Evolutionary conservation across 1,140 invertebrate species (phyloP).

Genomic region (Megalonaias nervosa): DNA sequence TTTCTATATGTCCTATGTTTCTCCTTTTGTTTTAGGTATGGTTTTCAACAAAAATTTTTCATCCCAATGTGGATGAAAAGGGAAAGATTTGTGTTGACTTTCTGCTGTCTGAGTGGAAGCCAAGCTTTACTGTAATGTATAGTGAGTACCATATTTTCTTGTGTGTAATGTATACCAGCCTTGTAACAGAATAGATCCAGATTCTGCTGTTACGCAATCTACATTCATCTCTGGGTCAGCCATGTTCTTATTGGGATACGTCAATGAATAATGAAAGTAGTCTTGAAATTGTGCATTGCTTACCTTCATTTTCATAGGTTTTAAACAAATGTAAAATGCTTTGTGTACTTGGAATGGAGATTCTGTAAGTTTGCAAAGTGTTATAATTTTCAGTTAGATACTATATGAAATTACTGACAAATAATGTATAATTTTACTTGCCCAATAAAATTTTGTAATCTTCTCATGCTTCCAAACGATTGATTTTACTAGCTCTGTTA

Average conservation of each 20-base stretch:
- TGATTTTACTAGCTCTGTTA: too few relatives aligned
- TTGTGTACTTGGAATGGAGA: too few relatives aligned
- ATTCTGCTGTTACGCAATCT: neutral
- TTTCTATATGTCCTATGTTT: too few relatives aligned
- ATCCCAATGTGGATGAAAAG: slow-evolving; percentile 42
- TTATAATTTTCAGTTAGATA: too few relatives aligned
- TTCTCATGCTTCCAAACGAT: too few relatives aligned
- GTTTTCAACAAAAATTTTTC: slow-evolving; percentile 42
- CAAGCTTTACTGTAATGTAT: slow-evolving; percentile 40
- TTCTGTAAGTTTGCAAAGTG: too few relatives aligned
- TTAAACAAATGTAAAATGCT: too few relatives aligned
- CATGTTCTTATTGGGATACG: neutral
- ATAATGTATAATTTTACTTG: too few relatives aligned
- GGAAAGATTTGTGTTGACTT: slow-evolving; percentile 50
- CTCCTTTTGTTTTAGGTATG: slow-evolving; percentile 28
- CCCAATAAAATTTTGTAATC: too few relatives aligned
- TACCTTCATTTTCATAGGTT: too few relatives aligned
- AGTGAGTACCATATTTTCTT: slow-evolving; percentile 15
- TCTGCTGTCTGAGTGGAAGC: slow-evolving; percentile 44
- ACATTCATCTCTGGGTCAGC: neutral
- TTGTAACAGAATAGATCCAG: neutral
- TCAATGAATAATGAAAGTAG: neutral
- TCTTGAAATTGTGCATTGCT: too few relatives aligned
- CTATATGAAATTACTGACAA: too few relatives aligned
- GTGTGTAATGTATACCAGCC: neutral